A percentile compares a stretch with the other conserved stretches of the same genome.
Conservation (phyloP, 2,113 vertebrate species). For the Galeopterus variegatus region DNA sequence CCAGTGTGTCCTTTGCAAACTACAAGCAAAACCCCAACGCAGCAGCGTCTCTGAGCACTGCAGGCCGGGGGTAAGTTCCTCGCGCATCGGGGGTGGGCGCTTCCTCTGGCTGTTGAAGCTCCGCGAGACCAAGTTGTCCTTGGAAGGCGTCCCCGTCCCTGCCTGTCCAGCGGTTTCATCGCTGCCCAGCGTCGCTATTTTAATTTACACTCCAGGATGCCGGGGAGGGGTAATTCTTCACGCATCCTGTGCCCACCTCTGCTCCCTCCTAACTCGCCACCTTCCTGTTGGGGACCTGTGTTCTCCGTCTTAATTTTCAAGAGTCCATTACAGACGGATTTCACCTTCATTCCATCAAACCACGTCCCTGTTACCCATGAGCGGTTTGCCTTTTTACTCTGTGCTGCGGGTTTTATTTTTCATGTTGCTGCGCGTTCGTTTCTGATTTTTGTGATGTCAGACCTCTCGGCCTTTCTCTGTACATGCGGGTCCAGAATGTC, state of each 20-base stretch:
- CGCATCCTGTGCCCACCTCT: fast-evolving
- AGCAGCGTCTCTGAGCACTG: fast-evolving
- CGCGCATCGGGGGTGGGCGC: fast-evolving
- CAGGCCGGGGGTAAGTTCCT: fast-evolving
- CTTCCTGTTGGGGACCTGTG: not conserved
- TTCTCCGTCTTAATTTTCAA: not conserved
- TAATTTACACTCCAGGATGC: not conserved
- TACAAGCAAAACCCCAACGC: fast-evolving
- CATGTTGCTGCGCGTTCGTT: fast-evolving
- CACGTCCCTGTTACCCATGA: fast-evolving
- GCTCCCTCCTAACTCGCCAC: fast-evolving
- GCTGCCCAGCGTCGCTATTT: not conserved
- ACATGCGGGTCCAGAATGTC: fast-evolving
- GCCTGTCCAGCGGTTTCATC: not conserved
- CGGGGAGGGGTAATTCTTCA: fast-evolving
- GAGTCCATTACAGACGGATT: fast-evolving
- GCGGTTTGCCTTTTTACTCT: fast-evolving
- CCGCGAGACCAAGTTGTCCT: not conserved
- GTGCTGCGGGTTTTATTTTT: fast-evolving
- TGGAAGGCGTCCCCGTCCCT: fast-evolving
- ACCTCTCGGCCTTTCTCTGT: fast-evolving
- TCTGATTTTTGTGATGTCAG: fast-evolving
- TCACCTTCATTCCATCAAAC: not conserved
- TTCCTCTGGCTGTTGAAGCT: not conserved
- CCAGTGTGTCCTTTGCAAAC: not conserved